Evolutionary conservation across 1,140 invertebrate species (phyloP), one percentile per base, ranked within the genome.

Genomic region (Drosophila nasuta): DNA sequence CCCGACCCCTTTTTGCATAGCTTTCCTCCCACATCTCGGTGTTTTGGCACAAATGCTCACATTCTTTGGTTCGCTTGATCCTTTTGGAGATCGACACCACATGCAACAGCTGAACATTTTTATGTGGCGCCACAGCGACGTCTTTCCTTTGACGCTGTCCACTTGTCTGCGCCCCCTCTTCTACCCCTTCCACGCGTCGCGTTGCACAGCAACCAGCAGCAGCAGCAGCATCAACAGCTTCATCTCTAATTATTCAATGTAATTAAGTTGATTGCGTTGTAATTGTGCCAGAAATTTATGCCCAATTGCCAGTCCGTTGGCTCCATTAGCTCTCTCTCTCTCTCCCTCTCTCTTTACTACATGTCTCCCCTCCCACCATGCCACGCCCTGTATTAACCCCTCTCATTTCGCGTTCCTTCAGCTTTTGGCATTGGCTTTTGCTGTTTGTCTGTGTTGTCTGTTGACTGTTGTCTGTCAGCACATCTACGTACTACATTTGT

Each of bases 241-340:
- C 54, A 43, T 46, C 68, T 75, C 85, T 82, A 86, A 86, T 86
- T 86, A 86, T 79, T 75, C 83, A 88, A 82, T 82, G 80, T 88
- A 88, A 87, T 88, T 87, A 82, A 82, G 68, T 80, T 88, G 77
- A 87, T 87, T 80, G 79, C 83, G 35, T 60, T 43, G 77, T 85
- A 83, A 83, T 83, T 85, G 81, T 64, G 64, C 68, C 62, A 77
- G 81, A 77, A 77, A 83, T 77, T 49, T 75, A 87, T 87, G 82
- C 82, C 63, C 71, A 76, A 86, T 86, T 85, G 69, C 48, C 65
- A 57, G 49, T 52, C 63, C 38, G 49, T 57, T 54, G 58, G 41
- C 45, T 48, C 43, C 58, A 28, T 62, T 46, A 43, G 38, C 43
- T 75, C n/a, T 33, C 25, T 58, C 48, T 20, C 51, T 5, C n/a